These are phyloP conservation scores for Megaleporinus macrocephalus DNA, from an alignment of 2,113 vertebrate genomes.

Conservation along the genomic window DNA sequence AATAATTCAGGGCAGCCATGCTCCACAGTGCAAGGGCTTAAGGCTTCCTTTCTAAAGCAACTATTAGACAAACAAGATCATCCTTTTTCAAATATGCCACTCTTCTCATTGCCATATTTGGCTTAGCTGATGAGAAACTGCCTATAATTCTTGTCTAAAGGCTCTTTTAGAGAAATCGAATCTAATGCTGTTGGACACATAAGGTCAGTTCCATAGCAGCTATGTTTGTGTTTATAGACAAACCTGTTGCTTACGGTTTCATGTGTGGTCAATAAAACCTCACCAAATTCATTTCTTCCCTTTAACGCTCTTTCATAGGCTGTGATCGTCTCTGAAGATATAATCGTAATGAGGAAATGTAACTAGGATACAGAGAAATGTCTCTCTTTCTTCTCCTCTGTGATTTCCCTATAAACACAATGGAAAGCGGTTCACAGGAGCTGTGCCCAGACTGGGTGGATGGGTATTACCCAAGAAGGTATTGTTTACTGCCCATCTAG, in stretches of 20 bases:
- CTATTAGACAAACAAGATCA: background rate
- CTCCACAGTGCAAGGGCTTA: background rate
- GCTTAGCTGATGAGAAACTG: background rate
- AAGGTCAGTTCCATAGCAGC: background rate
- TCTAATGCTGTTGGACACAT: background rate
- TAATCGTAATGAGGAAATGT: constrained; percentile 14
- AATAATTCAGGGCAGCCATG: background rate
- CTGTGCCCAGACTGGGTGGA: background rate
- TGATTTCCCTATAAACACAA: constrained; percentile 13
- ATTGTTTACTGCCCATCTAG: background rate
- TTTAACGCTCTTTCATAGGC: background rate
- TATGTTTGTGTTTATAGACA: background rate
- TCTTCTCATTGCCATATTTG: background rate
- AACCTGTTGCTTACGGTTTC: background rate
- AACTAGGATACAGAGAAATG: background rate
- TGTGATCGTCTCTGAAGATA: background rate
- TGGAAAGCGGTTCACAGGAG: background rate
- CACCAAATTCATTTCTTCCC: background rate
- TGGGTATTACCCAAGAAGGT: background rate
- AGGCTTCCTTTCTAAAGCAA: background rate
- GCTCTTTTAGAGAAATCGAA: background rate
- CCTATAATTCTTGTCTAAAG: background rate
- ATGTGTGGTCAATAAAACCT: background rate
- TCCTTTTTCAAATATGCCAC: background rate
- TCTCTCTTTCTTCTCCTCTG: background rate